Evolutionary conservation across 2,888 invertebrate genomes (phyloP), one percentile per base, ranked within the genome.

Genomic region (Geophilus truncorum): DNA sequence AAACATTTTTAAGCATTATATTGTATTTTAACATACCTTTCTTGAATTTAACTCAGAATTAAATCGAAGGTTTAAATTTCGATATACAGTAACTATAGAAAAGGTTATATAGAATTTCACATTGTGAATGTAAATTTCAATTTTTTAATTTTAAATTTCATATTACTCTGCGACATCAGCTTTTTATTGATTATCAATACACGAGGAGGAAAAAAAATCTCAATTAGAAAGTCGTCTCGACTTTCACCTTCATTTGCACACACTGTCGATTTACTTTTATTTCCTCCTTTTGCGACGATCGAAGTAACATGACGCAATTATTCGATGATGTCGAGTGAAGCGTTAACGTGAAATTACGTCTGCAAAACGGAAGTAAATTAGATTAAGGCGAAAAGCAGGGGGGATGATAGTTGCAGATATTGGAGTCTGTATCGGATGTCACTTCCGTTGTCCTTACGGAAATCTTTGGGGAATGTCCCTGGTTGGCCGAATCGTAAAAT

Each of bases 331-430:
- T 70, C 12, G 25, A 28, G 28, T 25, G 70, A 70, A 28, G 70
- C 70, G 70, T 28, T 25, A 28, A 70, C 70, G 28, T 70, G 70
- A 70, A 70, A 70, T 70, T 70, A 25, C 70, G 28, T 23, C 28
- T 62, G 15, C 28, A 70, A 70, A 70, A 70, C 70, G 70, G 70
- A 70, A 70, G 70, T 70, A 18, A 51, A 51, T 51, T 51, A 18
- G 51, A 51, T 51, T 51, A 9, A 18, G 7, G 70, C 6, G 70
- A 70, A 28, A 70, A 25, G 7, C 9, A 70, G 28, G 25, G 25
- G 15, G 25, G 2, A 70, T 28, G 70, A 25, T 15, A 70, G 62
- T 62, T 62, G 57, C 10, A 25, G 62, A 62, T 28, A 28, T 15
- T 25, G 25, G 4, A 5, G 28, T 45, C 15, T 45, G 62, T 28